Percentiles rank a stretch among this genome's conserved stretches.
These are phyloP conservation scores for Desmodus rotundus DNA, from an alignment of 2,113 vertebrate species.

Conservation along the genomic window DNA sequence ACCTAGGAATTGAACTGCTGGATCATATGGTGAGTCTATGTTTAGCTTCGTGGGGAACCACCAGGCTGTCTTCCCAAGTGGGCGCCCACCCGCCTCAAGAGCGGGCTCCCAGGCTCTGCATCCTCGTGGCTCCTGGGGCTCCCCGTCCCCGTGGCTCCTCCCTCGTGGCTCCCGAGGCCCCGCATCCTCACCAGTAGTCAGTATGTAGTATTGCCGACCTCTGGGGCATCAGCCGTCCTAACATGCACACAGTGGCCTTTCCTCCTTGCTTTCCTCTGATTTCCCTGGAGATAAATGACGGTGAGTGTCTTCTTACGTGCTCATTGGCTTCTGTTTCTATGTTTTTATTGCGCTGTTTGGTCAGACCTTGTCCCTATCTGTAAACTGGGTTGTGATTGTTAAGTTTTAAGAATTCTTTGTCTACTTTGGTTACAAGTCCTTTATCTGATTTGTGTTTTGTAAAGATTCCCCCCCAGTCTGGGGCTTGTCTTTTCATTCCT, in stretches of 20 bases:
- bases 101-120: accelerated
- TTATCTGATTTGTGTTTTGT: neutral
- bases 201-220: accelerated
- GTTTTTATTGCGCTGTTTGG: neutral
- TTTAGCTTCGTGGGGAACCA: neutral
- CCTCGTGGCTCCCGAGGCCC: no score
- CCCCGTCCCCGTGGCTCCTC: no score
- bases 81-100: accelerated
- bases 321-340: neutral
- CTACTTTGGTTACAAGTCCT: neutral
- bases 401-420: neutral
- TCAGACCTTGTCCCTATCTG: neutral
- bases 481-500: neutral
- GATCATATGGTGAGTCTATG: neutral
- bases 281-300: neutral
- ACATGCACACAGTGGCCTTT: accelerated
- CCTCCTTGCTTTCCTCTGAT: neutral
- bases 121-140: no score
- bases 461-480: no score
- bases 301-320: accelerated
- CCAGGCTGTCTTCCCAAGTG: neutral
- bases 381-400: neutral
- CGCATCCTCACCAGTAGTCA: no score
- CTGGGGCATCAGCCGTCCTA: accelerated
- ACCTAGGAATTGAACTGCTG: neutral